These are phyloP conservation scores for Lethenteron reissneri DNA, from an alignment of 2,113 vertebrate genomes.

Conservation along the genomic window DNA sequence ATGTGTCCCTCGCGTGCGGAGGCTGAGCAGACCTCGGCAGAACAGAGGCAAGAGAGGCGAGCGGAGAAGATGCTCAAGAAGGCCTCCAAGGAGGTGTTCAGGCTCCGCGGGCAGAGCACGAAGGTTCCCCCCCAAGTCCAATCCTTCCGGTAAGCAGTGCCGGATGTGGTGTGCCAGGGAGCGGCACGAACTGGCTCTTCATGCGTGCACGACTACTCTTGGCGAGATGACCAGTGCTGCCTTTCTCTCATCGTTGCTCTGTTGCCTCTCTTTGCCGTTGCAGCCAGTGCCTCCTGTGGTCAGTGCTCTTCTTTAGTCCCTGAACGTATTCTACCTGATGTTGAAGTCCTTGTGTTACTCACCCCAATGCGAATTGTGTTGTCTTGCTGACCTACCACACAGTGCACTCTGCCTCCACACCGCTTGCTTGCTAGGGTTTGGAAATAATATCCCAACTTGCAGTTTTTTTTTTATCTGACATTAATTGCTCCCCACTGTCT, in stretches of 20 bases:
- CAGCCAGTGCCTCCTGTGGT: not conserved
- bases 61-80: conserved; percentile 79
- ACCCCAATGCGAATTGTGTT: not conserved
- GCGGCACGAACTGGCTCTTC: too few species aligned
- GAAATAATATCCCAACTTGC: not conserved
- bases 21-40: conserved; percentile 68
- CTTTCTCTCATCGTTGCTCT: not conserved
- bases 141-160: conserved; percentile 50
- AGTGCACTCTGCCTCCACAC: not conserved
- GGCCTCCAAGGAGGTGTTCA: conserved; percentile 74
- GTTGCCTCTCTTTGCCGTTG: not conserved
- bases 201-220: not conserved
- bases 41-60: conserved; percentile 70
- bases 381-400: not conserved
- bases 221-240: not conserved
- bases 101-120: conserved; percentile 67
- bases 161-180: too few species aligned
- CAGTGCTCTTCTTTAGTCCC: not conserved
- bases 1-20: conserved; percentile 14
- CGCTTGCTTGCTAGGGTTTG: not conserved
- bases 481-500: not conserved
- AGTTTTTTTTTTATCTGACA: not conserved
- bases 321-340: not conserved
- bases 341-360: not conserved
- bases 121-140: conserved; percentile 83